Evolutionary conservation across 2,888 invertebrate genomes (phyloP).

Genomic region (Euplexia lucipara): DNA sequence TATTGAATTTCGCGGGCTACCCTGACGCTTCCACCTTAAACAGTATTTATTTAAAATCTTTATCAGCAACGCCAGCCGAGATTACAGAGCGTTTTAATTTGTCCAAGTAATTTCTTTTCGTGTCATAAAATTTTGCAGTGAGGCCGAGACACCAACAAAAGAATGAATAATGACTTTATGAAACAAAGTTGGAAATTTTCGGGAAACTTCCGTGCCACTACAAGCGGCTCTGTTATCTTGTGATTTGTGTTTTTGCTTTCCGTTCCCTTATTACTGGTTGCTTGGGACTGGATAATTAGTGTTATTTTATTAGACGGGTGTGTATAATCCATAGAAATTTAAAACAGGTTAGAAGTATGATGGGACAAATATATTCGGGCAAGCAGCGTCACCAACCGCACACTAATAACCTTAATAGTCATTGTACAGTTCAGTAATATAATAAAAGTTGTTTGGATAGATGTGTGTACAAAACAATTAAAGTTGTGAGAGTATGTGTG

Average conservation of each 20-base stretch:
- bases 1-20: no score
- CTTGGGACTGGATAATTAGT: slow-evolving; percentile 45
- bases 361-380: no score
- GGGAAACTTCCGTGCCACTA: slow-evolving; percentile 82
- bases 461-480: no score
- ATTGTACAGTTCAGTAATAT: no score
- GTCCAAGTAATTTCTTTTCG: slow-evolving; percentile 85
- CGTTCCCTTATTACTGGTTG: slow-evolving; percentile 60
- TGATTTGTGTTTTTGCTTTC: slow-evolving; percentile 83
- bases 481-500: no score
- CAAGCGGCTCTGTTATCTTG: slow-evolving; percentile 80
- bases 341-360: no score
- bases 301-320: slow-evolving; percentile 27
- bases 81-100: slow-evolving; percentile 86
- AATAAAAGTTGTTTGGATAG: no score
- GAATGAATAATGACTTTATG: slow-evolving; percentile 88
- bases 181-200: slow-evolving; percentile 88
- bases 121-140: slow-evolving; percentile 86
- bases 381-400: no score
- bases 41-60: slow-evolving; percentile 64
- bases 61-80: slow-evolving; percentile 69
- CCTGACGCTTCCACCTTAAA: no score
- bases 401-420: no score
- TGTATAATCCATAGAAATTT: slow-evolving; percentile 6
- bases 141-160: slow-evolving; percentile 85